Evolutionary conservation across 2,888 invertebrate species (phyloP), one percentile per base, ranked within the genome.

Genomic region (Periphyllus acericola): DNA sequence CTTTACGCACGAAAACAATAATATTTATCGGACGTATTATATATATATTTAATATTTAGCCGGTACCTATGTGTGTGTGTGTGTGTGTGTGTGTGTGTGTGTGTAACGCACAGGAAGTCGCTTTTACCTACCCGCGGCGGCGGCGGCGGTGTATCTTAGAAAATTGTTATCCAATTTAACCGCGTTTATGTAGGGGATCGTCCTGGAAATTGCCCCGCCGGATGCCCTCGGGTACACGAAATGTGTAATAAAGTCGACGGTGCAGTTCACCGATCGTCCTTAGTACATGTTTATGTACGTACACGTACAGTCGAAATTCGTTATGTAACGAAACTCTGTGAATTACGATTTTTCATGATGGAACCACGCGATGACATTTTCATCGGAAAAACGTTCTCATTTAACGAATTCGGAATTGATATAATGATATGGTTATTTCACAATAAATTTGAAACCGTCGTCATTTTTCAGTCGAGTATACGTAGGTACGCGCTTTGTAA

Each of bases 1-100:
- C 46, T 46, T 25, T 34, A 19, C 46, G 25, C 71, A 82, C 82
- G 25, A 71, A 74, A 71, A 74, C 32, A 83, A 83, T 72, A 83
- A 82, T 72, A 80, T 60, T 60, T 80, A 80, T 79, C 85, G 85
- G 85, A 85, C 71, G 34, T 55, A 17, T 34, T 78, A 80, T 79
- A 19, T 32, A 6, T 3, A 66, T 36, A 46, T n/a, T n/a, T 68
- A 40, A 84, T 83, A 60, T 75, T 32, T 78, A 71, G 71, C 32
- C 71, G 29, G 29, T 66, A 8, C 9, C 36, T 4, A 1, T 19
- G 25, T 40, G 9, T n/a, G 19, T 5, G 34, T 40, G 3, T 9
- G 3, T 40, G 40, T 40, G 40, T 40, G 8, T 46, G 9, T 46
- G 9, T 9, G 46, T 46, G 9, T 46, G 14, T 46, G 46, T 46